Base-by-base conservation (phyloP, 2,113 vertebrate genomes). In the Laticauda laticaudata region DNA sequence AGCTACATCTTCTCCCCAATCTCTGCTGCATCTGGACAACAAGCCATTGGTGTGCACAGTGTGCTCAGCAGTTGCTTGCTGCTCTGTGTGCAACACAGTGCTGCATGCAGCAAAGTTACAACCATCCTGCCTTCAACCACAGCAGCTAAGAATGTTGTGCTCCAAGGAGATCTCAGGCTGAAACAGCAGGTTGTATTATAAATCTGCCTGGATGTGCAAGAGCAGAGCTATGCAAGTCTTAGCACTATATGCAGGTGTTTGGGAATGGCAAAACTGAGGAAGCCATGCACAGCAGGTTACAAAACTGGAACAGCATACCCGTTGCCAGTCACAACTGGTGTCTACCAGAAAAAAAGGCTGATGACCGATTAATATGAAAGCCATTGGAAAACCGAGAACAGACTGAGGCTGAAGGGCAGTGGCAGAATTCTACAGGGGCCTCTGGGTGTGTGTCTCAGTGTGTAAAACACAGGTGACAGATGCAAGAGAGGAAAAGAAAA, bases 41-140 rank as follows among this genome's bases (percentile, higher is more conserved):
- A 88, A 92, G 59, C 64, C 94, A 92, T 89, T n/a, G 86, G 51
- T 29, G 23, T 59, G 43, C 92, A 69, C 75, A 92, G 15, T 90
- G 69, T 92, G 85, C 86, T 0, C 6, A 92, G 45, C 92, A 89
- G 90, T 93, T 91, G 81, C 90, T 88, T 96, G 90, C 94, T 93
- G 89, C 94, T 96, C 92, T 93, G 89, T 64, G 59, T 94, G 86
- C 53, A 0, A 4, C 18, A 91, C 64, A 43, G 54, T 48, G 55
- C 88, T 75, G 5, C 54, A 55, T 87, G 56, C 48, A 86, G 87
- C 0, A 8, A 93, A 94, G 92, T 90, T 55, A 6, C 2, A 39
- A 90, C 94, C 48, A 90, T 29, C 51, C 29, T 90, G 51, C 45
- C 69, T 96, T 94, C 87, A 89, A 53, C 51, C 93, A 54, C 61